phyloP scores from a whole-genome alignment of 1,140 invertebrate species.

The Drosophila trapezifrons region DNA sequence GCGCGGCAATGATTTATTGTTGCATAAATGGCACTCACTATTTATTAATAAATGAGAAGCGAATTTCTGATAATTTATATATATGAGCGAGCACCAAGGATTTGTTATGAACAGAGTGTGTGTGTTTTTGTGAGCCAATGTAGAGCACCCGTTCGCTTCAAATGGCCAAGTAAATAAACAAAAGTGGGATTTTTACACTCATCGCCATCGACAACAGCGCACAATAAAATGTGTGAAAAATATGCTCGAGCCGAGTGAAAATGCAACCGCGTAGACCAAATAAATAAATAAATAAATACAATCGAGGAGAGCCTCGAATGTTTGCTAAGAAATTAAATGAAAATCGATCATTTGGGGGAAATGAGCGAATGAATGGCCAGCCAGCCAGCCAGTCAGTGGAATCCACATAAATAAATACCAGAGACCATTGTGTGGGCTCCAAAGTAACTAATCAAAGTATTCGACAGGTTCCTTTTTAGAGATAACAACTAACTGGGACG shows the following conservation, averaged over 20 bases:
- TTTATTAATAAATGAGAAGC: slow-evolving; percentile 63
- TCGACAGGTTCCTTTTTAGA: slow-evolving; percentile 24
- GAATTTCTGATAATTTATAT: slow-evolving; percentile 69
- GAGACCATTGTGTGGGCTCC: slow-evolving; percentile 4
- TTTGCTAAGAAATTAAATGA: slow-evolving; percentile 71
- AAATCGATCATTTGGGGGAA: slow-evolving; percentile 70
- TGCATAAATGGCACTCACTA: slow-evolving; percentile 66
- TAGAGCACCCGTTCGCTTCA: slow-evolving; percentile 59
- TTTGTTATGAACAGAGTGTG: slow-evolving; percentile 25
- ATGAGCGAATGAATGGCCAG: slow-evolving; percentile 24
- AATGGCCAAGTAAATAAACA: slow-evolving; percentile 82
- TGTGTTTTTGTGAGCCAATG: slow-evolving; percentile 45
- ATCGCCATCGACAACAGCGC: slow-evolving; percentile 44
- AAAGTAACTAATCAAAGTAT: slow-evolving; percentile 37
- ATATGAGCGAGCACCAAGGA: slow-evolving; percentile 62
- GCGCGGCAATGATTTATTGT: slow-evolving; percentile 69
- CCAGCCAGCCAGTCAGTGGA: slow-evolving; percentile 9
- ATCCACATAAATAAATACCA: slow-evolving; percentile 47
- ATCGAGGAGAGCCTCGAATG: slow-evolving; percentile 35
- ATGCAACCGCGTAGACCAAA: slow-evolving; percentile 59
- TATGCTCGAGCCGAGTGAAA: slow-evolving; percentile 56
- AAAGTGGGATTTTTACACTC: slow-evolving; percentile 73
- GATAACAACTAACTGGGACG: slow-evolving; percentile 13
- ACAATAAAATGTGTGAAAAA: slow-evolving; percentile 81
- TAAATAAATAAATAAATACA: slow-evolving; percentile 72